A percentile compares a stretch with the other conserved stretches of the same genome.
phyloP scores from a whole-genome alignment of 2,797 vertebrate species.

The Parotocinclus haroldoi region DNA sequence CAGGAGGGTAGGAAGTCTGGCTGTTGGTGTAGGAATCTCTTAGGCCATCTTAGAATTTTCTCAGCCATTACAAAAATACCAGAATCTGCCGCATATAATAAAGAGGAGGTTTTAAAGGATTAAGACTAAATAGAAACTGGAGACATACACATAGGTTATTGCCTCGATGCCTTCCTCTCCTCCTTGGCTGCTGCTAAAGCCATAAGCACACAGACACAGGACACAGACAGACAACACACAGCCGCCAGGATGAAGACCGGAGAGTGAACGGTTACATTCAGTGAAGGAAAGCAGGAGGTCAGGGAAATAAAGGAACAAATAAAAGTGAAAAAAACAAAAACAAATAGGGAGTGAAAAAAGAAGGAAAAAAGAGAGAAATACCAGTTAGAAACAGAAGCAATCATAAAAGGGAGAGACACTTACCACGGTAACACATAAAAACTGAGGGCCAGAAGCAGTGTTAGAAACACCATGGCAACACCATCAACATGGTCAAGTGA shows the following conservation, averaged over 20 bases:
- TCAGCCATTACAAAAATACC: not conserved
- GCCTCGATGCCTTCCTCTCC: constrained; percentile 89
- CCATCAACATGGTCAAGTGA: constrained; percentile 44
- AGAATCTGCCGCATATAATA: not conserved
- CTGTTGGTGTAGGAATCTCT: too few relatives aligned
- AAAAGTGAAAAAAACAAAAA: too few relatives aligned
- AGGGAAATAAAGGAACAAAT: constrained; percentile 5
- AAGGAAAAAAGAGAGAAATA: constrained; percentile 61
- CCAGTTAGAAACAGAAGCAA: constrained; percentile 70
- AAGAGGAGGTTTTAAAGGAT: constrained; percentile 8
- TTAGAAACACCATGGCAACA: constrained; percentile 57
- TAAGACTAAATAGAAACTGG: constrained; percentile 52
- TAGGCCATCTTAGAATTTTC: too few relatives aligned
- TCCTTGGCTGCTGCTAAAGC: constrained; percentile 80
- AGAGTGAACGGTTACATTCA: constrained; percentile 10
- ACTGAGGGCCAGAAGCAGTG: constrained; percentile 54
- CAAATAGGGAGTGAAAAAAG: constrained; percentile 36
- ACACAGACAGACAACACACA: constrained; percentile 43
- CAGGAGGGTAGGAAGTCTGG: too few relatives aligned
- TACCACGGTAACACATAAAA: constrained; percentile 66
- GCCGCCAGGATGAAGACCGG: constrained; percentile 33
- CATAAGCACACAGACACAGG: constrained; percentile 49
- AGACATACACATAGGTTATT: constrained; percentile 95
- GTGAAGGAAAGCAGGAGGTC: constrained; percentile 1
- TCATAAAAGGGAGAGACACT: constrained; percentile 68